Evolutionary conservation across 2,888 invertebrate species (phyloP).

Genomic region (Capitulum mitella): DNA sequence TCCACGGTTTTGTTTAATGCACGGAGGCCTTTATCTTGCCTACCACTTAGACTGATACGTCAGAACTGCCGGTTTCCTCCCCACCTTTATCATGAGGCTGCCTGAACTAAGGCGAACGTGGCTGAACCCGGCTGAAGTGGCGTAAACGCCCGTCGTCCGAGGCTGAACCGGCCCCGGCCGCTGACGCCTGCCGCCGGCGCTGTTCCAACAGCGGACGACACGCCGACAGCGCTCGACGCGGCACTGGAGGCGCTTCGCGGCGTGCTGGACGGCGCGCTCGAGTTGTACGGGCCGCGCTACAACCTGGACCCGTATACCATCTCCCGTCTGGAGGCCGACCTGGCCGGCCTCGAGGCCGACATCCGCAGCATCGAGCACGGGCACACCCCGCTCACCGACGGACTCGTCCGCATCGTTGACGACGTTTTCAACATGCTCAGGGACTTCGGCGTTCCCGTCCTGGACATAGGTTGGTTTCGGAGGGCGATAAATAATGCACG

Average conservation of each 20-base stretch:
- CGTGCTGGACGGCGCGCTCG: slow-evolving; percentile 39
- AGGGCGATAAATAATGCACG: too few species aligned
- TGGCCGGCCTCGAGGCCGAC: not conserved
- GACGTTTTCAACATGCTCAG: not conserved
- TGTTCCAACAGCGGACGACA: slow-evolving; percentile 31
- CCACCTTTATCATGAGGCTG: not conserved
- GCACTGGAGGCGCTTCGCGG: slow-evolving; percentile 42
- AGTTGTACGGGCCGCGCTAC: slow-evolving; percentile 27
- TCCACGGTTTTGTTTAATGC: too few species aligned
- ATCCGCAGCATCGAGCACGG: slow-evolving; percentile 15
- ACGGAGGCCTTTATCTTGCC: too few species aligned
- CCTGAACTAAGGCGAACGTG: slow-evolving; percentile 35
- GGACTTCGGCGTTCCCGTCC: not conserved
- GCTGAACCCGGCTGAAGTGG: too few species aligned
- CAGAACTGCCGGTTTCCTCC: too few species aligned
- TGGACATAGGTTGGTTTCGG: not conserved
- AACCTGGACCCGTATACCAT: not conserved
- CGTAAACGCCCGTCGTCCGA: too few species aligned
- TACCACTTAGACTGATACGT: too few species aligned
- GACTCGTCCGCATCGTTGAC: slow-evolving; percentile 52
- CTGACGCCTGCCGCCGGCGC: too few species aligned
- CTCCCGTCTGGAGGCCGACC: not conserved
- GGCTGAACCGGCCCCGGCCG: too few species aligned
- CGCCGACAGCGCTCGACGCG: slow-evolving; percentile 38
- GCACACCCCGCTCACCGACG: slow-evolving; percentile 59